Evolutionary conservation across 1,140 invertebrate genomes (phyloP), one percentile per base, ranked within the genome.

Genomic region (Drosophila oshimai): DNA sequence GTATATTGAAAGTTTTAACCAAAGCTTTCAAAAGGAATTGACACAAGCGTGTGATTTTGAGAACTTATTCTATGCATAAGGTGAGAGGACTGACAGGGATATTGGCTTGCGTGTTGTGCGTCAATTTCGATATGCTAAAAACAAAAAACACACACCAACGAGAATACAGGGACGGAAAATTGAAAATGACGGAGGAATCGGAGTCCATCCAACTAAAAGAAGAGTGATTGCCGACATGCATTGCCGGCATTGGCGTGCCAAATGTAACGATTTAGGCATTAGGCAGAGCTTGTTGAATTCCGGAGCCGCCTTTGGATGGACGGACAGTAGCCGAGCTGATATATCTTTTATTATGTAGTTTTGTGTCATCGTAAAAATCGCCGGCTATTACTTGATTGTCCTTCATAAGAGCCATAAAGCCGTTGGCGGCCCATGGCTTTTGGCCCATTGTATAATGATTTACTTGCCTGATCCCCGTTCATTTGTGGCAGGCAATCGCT

Each of bases 301-400:
- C 44, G 9, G 22, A 36, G 53, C 24, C 28, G 42, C 33, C 6
- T 18, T 24, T 12, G 34, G 44, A 34, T 42, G 60, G 36, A 18
- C 12, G 31, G 60, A 68, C 37, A 57, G 51, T 47, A 17, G 39
- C 39, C 5, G n/a, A n/a, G 46, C 67, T 84, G 79, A 84, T 84
- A 84, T 86, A 74, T 79, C 80, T 86, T 84, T 84, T 86, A 84
- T 84, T 75, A 84, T 84, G 80, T 84, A 86, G 80, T 84, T 84
- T 60, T 84, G 80, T 80, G 80, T 86, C 80, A 86, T 84, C 80
- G 80, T 84, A 69, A 84, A 73, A 86, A 84, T 74, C 80, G 80
- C 74, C 71, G 53, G 75, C 80, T 86, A 84, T 84, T 84, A 84
- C 80, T 84, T 84, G 80, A 84, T 84, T 84, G 80, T 86, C 80